Evolutionary conservation across 2,888 invertebrate genomes (phyloP).

Genomic region (Dynastes maya): DNA sequence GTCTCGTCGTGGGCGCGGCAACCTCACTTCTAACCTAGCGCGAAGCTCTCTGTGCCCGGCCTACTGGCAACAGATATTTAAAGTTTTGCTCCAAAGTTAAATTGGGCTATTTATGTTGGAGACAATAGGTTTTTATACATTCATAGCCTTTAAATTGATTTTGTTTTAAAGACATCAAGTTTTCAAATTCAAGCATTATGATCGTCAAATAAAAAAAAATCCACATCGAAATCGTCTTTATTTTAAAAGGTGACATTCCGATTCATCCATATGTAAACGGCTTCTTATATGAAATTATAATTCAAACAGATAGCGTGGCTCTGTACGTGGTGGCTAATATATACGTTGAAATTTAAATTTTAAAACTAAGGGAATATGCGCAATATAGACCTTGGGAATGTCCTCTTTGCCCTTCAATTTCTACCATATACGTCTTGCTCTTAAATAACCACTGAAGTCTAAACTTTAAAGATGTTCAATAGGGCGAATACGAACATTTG

Average conservation of each 20-base stretch:
- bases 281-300: constrained; percentile 58
- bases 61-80: too few species aligned
- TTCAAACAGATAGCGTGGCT: constrained; percentile 48
- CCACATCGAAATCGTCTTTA: neutral
- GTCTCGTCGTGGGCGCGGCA: too few species aligned
- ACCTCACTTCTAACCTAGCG: too few species aligned
- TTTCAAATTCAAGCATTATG: neutral
- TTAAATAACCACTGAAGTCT: constrained; percentile 24
- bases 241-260: constrained; percentile 9
- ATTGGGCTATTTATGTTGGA: too few species aligned
- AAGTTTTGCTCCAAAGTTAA: too few species aligned
- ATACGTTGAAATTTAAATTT: constrained; percentile 47
- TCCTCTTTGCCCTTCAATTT: neutral
- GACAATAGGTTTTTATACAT: neutral
- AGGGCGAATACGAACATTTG: constrained; percentile 28
- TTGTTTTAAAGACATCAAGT: neutral
- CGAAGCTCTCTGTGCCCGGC: too few species aligned
- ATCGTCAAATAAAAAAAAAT: neutral
- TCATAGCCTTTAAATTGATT: neutral
- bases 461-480: constrained; percentile 26
- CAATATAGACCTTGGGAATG: constrained; percentile 36
- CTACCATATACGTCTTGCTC: neutral
- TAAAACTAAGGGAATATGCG: constrained; percentile 45
- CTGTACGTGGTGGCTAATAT: constrained; percentile 34
- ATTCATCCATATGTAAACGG: constrained; percentile 56